Base-by-base conservation (phyloP, 2,888 invertebrate species). In the Erannis defoliaria region DNA sequence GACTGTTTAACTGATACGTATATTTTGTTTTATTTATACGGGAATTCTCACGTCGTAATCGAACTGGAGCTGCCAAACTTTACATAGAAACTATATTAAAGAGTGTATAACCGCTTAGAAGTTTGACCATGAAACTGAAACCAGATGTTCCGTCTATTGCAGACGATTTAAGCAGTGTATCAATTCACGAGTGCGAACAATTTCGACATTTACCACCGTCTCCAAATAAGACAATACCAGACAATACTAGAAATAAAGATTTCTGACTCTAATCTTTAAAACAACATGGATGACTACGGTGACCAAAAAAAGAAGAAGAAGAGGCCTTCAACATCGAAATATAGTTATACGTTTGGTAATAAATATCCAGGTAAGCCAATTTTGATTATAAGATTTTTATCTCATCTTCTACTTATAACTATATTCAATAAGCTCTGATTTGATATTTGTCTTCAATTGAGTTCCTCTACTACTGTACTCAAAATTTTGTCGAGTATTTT, bases 261-360 rank as follows among this genome's bases (percentile, higher is more conserved):
- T 42, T 21, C 9, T 14, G 21, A 48, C 16, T 6, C 12, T 33
- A 16, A 14, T 42, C 35, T 33, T 23, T 43, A 19, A 42, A 43
- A 29, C 42, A 54, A 12, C 8, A 60, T 55, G 60, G 60, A 42
- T 33, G 40, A 54, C 38, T 54, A 18, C 31, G 33, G 26, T 12
- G 31, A 18, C 1, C 31, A 6, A 9, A 40, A 29, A 55, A 87
- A 85, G 71, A 89, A 85, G 66, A 89, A 86, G 70, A 93, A 89
- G 79, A 90, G 86, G 66, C 87, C 80, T 64, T 86, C 81, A 65
- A 70, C 84, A 8, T 86, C 88, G 0, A 93, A 93, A 70, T 94
- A 92, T 62, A 93, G 89, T 60, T 94, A 94, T 69, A 85, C 79
- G 1, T 90, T 93, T 67, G 94, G 94, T 0, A 93, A 94, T 65